Percentiles rank a stretch among this genome's conserved stretches.
Conservation (phyloP, 2,888 invertebrate species). For the Tipula helvola region DNA sequence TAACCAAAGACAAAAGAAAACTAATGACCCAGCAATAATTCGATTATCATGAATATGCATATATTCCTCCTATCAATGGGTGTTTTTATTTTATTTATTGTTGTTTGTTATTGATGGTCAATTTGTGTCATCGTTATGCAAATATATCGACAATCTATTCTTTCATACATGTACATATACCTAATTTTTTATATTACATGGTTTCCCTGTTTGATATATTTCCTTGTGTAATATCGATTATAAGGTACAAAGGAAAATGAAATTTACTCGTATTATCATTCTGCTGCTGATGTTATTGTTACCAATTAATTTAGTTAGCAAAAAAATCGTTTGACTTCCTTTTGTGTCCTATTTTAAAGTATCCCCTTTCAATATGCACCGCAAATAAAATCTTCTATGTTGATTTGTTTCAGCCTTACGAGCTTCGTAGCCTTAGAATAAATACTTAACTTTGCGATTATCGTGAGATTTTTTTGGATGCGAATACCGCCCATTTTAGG, state of each 20-base stretch:
- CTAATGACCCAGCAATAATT: not conserved
- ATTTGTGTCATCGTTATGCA: not conserved
- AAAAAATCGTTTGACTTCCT: too few species aligned
- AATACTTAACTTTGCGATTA: too few species aligned
- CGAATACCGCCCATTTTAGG: too few species aligned
- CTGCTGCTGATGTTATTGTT: not conserved
- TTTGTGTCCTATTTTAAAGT: too few species aligned
- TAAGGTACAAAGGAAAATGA: not conserved
- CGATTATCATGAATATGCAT: not conserved
- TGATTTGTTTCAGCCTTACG: too few species aligned
- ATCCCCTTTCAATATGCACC: too few species aligned
- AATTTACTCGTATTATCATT: not conserved
- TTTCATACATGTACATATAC: not conserved
- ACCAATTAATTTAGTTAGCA: too few species aligned
- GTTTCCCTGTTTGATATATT: not conserved
- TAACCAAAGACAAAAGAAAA: not conserved
- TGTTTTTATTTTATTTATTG: not conserved
- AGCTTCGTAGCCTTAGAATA: too few species aligned
- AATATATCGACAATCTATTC: not conserved
- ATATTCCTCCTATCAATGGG: not conserved
- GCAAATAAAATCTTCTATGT: too few species aligned
- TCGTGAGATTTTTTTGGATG: too few species aligned
- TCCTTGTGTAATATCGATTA: not conserved
- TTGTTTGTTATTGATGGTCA: not conserved
- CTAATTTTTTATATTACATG: not conserved